Evolutionary conservation across 2,888 invertebrate genomes (phyloP), one percentile per base, ranked within the genome.

Genomic region (Lymantria monacha): DNA sequence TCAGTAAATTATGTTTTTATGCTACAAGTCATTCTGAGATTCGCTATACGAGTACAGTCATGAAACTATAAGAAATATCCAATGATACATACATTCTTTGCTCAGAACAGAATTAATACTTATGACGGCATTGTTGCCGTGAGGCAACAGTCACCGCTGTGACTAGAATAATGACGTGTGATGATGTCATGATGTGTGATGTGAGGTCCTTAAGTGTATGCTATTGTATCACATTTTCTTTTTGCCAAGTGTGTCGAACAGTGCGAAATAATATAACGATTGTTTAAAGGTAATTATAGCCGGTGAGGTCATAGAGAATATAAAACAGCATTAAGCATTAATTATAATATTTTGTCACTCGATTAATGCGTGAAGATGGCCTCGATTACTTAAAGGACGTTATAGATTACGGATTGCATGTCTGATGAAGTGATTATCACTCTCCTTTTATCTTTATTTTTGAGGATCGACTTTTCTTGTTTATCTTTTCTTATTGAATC

Each of bases 91-190:
- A 22, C 2, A 22, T 22, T 22, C 33, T 5, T 33, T 33, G 33
- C 9, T 33, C 33, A 33, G 9, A 33, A 33, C 33, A 33, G 3
- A 42, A 14, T 42, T 11, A n/a, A 11, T 42, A 22, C 0, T 3
- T 7, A 38, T 46, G 13, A 37, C 9, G 22, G 11, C 37, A 37
- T n/a, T 15, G 37, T 7, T 46, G 13, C 41, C 15, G 33, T 30
- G 40, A 41, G 46, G 38, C 41, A 46, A 44, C 50, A 51, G 45
- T 57, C 52, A 54, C 37, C 14, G 13, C 31, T 55, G 61, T 69
- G 66, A 61, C 56, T 56, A 12, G 69, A 67, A 61, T 69, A 60
- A 59, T 63, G 60, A 66, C 66, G 64, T 55, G 38, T 38, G 47
- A 46, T 70, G 72, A 70, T 58, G 62, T 71, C 70, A 69, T 49